These are phyloP conservation scores for Pseudorhiza aurosa DNA, from an alignment of 30 jellyfish, hydroid and myxozoan genomes.

Conservation along the genomic window DNA sequence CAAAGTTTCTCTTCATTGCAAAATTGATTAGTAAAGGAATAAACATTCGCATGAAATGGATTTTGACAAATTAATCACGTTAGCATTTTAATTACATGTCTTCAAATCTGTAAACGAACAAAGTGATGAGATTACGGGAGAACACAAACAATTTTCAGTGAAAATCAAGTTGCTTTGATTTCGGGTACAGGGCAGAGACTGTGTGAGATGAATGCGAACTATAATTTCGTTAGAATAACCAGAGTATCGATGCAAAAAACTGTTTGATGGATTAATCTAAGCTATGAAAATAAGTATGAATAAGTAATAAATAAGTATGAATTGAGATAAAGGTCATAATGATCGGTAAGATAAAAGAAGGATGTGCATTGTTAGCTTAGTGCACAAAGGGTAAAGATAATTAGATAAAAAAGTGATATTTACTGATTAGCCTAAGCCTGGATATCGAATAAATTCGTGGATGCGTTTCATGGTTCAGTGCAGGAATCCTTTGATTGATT, in stretches of 20 bases:
- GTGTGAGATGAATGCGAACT: not conserved
- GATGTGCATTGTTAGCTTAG: constrained; percentile 25
- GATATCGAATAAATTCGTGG: constrained; percentile 30
- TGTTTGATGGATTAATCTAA: constrained; percentile 8
- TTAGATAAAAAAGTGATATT: constrained; percentile 22
- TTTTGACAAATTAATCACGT: not conserved
- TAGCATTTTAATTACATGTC: not conserved
- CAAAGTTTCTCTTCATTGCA: too few species aligned
- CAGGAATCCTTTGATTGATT: constrained; percentile 22
- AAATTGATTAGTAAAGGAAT: too few species aligned
- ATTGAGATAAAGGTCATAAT: constrained; percentile 22
- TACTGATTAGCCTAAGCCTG: constrained; percentile 32
- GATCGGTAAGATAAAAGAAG: constrained; percentile 54
- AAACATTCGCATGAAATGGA: too few species aligned
- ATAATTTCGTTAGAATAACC: constrained; percentile 2
- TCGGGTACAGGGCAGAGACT: not conserved
- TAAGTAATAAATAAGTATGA: too few species aligned
- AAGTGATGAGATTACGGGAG: not conserved
- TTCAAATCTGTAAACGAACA: not conserved
- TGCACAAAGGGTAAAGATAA: constrained; percentile 2
- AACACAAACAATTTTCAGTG: not conserved
- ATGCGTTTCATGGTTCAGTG: constrained; percentile 13
- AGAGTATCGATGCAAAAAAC: constrained; percentile 4
- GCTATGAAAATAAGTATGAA: constrained; percentile 14
- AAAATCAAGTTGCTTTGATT: not conserved